Base-by-base conservation (phyloP, 2,797 vertebrate genomes). In the Xenentodon cancila region DNA sequence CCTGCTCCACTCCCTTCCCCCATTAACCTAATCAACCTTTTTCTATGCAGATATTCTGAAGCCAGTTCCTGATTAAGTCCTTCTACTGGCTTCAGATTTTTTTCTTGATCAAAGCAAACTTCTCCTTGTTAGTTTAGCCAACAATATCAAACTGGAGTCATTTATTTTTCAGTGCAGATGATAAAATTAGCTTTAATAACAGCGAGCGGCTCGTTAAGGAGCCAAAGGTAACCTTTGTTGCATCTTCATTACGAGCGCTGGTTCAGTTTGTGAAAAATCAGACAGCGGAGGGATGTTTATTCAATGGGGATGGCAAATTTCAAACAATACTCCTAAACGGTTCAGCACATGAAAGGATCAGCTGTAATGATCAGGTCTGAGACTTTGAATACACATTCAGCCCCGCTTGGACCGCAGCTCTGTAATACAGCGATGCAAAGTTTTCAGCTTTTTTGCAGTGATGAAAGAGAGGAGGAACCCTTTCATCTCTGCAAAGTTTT, bases 71-170 rank as follows among this genome's bases (percentile, higher is more conserved):
- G 85, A 91, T 90, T 90, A 89, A 83, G 85, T 75, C 82, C 70
- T 78, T 84, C 89, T 62, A 55, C 77, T 80, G 71, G 77, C 59
- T 73, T 81, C 70, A 80, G 87, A 87, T 82, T 71, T 75, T 86
- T 81, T 37, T 25, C 53, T 61, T 90, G 88, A 91, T 92, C 89
- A 92, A 92, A 91, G 91, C 76, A 59, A 72, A 25, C 48, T 21
- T 64, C 64, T 82, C 75, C 79, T 85, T 50, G 70, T 84, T 86
- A 69, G 62, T 55, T 75, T 63, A 79, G 89, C 89, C 90, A 91
- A 89, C 73, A 78, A 84, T 80, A 89, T 87, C 86, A 89, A 86
- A 84, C 72, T 46, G 40, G 22, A 68, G 61, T 71, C 21, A 15
- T 68, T 75, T 55, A 64, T 84, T 85, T 80, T 84, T 81, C 64